Evolutionary conservation across 2,888 invertebrate species (phyloP).

Genomic region (Teleogryllus oceanicus): DNA sequence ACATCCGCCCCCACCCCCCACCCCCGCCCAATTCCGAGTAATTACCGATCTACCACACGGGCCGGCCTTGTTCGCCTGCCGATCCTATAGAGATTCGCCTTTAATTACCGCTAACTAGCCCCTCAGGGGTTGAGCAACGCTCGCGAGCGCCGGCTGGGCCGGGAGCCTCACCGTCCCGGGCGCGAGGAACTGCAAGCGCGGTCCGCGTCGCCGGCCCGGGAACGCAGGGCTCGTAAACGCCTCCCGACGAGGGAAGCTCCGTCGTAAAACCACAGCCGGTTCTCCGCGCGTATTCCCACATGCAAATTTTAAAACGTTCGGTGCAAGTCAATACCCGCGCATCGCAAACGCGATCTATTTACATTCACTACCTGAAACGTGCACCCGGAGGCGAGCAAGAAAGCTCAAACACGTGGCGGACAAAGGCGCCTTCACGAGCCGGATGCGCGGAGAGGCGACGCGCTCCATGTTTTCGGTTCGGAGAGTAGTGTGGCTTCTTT

Average conservation of each 20-base stretch:
- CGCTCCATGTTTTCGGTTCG: not conserved
- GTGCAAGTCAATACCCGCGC: not conserved
- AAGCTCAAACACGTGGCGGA: not conserved
- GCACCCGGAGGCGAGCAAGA: not conserved
- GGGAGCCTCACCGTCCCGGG: not conserved
- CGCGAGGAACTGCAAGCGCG: not conserved
- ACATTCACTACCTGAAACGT: not conserved
- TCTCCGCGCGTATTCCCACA: not conserved
- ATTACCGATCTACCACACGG: not conserved
- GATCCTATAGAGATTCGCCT: not conserved
- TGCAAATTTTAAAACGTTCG: not conserved
- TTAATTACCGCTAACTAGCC: not conserved
- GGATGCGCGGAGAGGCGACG: not conserved
- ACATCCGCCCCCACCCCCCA: not conserved
- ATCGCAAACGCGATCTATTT: not conserved
- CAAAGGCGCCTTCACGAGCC: not conserved
- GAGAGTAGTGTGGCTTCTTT: not conserved
- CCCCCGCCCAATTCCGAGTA: not conserved
- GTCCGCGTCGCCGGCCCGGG: not conserved
- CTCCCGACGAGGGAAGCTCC: too few species aligned
- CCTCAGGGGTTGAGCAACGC: not conserved
- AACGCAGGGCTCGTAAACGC: too few species aligned
- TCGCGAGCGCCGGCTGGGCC: not conserved
- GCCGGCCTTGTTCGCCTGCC: not conserved
- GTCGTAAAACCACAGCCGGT: too few species aligned